phyloP scores from a whole-genome alignment of 1,140 invertebrate species.

The Bombus sylvicola region DNA sequence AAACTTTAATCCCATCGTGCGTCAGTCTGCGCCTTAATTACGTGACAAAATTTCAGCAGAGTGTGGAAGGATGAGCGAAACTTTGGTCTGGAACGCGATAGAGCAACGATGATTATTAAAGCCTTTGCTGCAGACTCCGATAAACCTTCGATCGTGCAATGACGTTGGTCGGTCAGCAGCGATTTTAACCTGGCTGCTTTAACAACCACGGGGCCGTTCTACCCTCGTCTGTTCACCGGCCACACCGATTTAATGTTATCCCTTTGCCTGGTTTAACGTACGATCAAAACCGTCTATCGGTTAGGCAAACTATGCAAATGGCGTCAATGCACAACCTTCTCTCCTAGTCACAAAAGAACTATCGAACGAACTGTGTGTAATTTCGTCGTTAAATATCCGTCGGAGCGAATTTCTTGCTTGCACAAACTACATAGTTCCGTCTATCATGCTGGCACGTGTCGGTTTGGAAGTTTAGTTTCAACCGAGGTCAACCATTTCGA shows the following conservation, averaged over 20 bases:
- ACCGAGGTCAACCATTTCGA: background rate
- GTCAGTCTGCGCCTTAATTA: conserved; percentile 62
- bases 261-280: conserved; percentile 48
- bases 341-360: background rate
- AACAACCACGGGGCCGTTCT: conserved; percentile 24
- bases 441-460: background rate
- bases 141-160: conserved; percentile 14
- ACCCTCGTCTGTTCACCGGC: conserved; percentile 26
- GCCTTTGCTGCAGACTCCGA: background rate
- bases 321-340: background rate
- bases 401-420: background rate
- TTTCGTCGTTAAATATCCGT: conserved; percentile 5
- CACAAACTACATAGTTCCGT: too few species aligned
- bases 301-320: conserved; percentile 56
- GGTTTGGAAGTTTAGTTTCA: background rate
- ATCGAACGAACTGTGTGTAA: background rate
- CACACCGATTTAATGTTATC: conserved; percentile 29
- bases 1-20: conserved; percentile 62
- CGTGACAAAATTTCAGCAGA: conserved; percentile 58
- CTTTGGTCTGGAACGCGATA: background rate
- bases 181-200: conserved; percentile 26
- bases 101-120: conserved; percentile 5
- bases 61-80: conserved; percentile 45
- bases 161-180: background rate
- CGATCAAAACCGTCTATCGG: conserved; percentile 43